Evolutionary conservation across 2,888 invertebrate species (phyloP).

Genomic region (Lissocephala sabroskyi): DNA sequence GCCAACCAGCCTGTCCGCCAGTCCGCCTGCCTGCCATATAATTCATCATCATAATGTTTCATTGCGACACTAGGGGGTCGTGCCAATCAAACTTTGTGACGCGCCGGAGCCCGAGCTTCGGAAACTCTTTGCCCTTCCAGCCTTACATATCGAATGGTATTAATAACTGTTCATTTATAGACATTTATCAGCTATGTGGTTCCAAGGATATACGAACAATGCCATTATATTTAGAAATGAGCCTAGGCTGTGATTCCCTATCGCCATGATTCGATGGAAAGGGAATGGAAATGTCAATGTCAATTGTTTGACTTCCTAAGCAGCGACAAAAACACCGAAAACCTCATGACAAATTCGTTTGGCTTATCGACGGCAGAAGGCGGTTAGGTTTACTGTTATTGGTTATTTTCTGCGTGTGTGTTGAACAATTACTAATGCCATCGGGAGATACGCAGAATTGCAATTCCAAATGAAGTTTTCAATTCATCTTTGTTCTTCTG

Average conservation of each 20-base stretch:
- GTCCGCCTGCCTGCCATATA: conserved; percentile 1
- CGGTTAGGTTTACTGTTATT: neutral
- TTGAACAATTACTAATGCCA: no score
- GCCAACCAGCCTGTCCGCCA: no score
- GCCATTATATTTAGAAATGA: conserved; percentile 36
- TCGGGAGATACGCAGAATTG: no score
- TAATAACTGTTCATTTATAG: conserved; percentile 1
- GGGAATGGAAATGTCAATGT: conserved; percentile 22
- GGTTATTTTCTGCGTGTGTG: no score
- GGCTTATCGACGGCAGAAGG: conserved; percentile 34
- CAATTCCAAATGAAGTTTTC: no score
- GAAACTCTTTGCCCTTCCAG: conserved; percentile 5
- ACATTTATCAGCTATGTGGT: no score
- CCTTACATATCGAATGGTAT: neutral
- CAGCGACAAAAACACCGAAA: conserved; percentile 31
- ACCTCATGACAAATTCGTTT: conserved; percentile 57
- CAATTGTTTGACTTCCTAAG: conserved; percentile 31
- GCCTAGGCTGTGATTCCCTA: no score
- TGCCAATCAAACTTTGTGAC: conserved; percentile 46
- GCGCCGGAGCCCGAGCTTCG: conserved; percentile 14
- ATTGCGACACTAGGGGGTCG: conserved; percentile 19
- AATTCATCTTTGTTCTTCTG: neutral
- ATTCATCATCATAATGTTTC: conserved; percentile 23
- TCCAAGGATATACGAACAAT: no score
- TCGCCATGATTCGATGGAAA: no score